Evolutionary conservation across 2,888 invertebrate genomes (phyloP), one percentile per base, ranked within the genome.

Genomic region (Campopleginae sp.): DNA sequence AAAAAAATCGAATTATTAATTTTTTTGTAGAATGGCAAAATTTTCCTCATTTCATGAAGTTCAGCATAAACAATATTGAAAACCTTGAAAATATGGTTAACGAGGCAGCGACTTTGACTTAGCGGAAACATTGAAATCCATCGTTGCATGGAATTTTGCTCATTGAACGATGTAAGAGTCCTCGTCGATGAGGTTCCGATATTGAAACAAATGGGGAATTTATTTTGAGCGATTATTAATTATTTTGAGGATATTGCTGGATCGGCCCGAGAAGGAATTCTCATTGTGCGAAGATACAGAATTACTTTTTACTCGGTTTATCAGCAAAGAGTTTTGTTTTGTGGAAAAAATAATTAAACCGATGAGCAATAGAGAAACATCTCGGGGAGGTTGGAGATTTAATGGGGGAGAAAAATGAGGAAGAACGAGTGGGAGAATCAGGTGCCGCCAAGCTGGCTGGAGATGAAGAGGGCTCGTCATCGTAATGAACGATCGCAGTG

Each of bases 361-460:
- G 3, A 31, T 10, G 3, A 31, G 12, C 6, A 23, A 71, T 54
- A n/a, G 54, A 54, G 19, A 71, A 10, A 27, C 38, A 54, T 38
- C 19, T 61, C 27, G 58, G 33, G 48, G 38, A 33, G 58, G 31
- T n/a, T 63, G 10, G 38, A 17, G 38, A 38, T 42, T 19, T 72
- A 12, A 70, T 31, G 51, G 51, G 70, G 63, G 71, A 71, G 19
- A 33, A 80, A 71, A 61, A 58, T 63, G 27, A 80, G 44, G 23
- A 7, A 75, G 38, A 19, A 58, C 85, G 87, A 87, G 88, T 81
- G 86, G 88, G 84, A 85, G 88, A 75, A 66, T 86, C 87, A 88
- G 89, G 88, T 92, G 93, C 93, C 92, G 93, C 93, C 93, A 93
- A 91, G 93, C 93, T 92, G 93, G 90, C 93, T 93, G 92, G 89